Percentiles rank a stretch among this genome's conserved stretches.
Evolutionary conservation across 2,113 vertebrate genomes (phyloP).

Genomic region (Danionella cerebrum): DNA sequence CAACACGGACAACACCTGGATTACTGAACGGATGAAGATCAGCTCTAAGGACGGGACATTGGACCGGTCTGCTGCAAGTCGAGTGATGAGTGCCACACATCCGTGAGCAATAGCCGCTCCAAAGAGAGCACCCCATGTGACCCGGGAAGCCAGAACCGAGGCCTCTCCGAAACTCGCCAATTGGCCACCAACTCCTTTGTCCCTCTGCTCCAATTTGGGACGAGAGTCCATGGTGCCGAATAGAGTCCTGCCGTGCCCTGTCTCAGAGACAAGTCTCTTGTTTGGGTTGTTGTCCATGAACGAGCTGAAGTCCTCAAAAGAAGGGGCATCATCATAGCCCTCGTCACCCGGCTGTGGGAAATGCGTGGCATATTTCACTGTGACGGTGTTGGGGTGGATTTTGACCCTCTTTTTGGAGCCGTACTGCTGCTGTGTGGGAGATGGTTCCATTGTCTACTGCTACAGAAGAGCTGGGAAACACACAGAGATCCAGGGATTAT

Average conservation of each 20-base stretch:
- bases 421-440: constrained; percentile 68
- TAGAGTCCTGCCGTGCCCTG: constrained; percentile 73
- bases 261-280: constrained; percentile 72
- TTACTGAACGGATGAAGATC: constrained; percentile 92
- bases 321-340: constrained; percentile 77
- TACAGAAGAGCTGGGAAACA: constrained; percentile 45
- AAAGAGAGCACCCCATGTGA: constrained; percentile 88
- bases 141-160: constrained; percentile 75
- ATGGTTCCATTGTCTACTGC: constrained; percentile 72
- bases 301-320: constrained; percentile 75
- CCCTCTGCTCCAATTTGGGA: constrained; percentile 56
- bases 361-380: constrained; percentile 91
- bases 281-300: constrained; percentile 81
- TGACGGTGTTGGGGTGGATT: constrained; percentile 91
- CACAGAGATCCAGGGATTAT: background rate
- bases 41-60: constrained; percentile 95
- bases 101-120: constrained; percentile 89
- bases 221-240: constrained; percentile 81
- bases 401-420: constrained; percentile 91
- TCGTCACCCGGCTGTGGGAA: constrained; percentile 90
- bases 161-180: constrained; percentile 78
- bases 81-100: constrained; percentile 89
- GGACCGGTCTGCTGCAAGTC: constrained; percentile 86
- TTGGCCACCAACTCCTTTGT: constrained; percentile 64
- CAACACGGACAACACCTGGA: constrained; percentile 84